phyloP scores from a whole-genome alignment of 2,888 invertebrate species.

The Orthonevra nobilis region DNA sequence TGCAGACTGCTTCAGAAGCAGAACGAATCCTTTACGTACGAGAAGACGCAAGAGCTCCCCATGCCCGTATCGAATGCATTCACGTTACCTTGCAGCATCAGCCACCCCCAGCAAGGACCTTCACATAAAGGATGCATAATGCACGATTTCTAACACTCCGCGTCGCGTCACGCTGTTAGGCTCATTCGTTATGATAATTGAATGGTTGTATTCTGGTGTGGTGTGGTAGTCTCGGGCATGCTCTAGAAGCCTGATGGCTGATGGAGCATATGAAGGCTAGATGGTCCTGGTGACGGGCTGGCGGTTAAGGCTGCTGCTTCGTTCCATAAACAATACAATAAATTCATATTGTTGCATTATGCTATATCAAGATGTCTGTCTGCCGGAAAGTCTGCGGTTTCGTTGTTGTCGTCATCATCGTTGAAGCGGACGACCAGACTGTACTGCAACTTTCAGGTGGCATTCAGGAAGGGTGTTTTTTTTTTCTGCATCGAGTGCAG shows the following conservation, averaged over 20 bases:
- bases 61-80: slow-evolving; percentile 18
- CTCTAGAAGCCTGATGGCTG: too few relatives aligned
- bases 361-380: slow-evolving; percentile 67
- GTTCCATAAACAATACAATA: slow-evolving; percentile 59
- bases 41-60: not conserved
- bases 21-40: slow-evolving; percentile 1
- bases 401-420: not conserved
- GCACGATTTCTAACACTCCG: slow-evolving; percentile 60
- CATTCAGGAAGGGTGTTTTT: slow-evolving; percentile 17
- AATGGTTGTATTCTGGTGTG: slow-evolving; percentile 49
- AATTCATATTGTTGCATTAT: slow-evolving; percentile 68
- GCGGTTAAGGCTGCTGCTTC: slow-evolving; percentile 36
- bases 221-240: not conserved
- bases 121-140: slow-evolving; percentile 51
- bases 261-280: too few relatives aligned
- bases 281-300: too few relatives aligned
- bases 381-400: slow-evolving; percentile 60
- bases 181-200: slow-evolving; percentile 70
- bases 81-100: slow-evolving; percentile 10
- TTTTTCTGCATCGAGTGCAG: slow-evolving; percentile 47
- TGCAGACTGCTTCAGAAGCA: slow-evolving; percentile 7
- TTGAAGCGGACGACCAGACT: slow-evolving; percentile 3
- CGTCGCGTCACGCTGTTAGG: too few relatives aligned
- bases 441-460: slow-evolving; percentile 14
- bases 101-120: slow-evolving; percentile 46